These are phyloP conservation scores for Cyclura pinguis DNA, from an alignment of 2,797 vertebrate species.

Conservation along the genomic window DNA sequence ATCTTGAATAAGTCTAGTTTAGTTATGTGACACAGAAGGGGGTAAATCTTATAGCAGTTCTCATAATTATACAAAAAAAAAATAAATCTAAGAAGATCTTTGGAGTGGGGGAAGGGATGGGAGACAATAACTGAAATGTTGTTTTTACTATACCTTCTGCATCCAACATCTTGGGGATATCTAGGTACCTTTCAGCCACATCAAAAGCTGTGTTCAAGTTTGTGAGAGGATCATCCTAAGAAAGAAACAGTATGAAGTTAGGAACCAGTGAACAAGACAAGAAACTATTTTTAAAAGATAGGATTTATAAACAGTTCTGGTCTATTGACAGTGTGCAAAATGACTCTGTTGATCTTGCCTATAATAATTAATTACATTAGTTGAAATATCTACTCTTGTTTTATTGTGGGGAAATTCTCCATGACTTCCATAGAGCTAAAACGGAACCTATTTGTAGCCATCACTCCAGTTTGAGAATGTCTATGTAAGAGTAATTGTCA, in stretches of 20 bases:
- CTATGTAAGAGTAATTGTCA: background rate
- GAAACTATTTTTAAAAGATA: background rate
- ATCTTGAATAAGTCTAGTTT: background rate
- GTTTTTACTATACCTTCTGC: constrained; percentile 88
- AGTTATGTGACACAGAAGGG: background rate
- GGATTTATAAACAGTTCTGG: background rate
- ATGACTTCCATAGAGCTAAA: background rate
- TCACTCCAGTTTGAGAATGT: background rate
- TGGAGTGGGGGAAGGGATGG: background rate
- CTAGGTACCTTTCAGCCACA: constrained; percentile 93
- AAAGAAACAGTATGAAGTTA: constrained; percentile 43
- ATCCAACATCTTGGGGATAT: constrained; percentile 98
- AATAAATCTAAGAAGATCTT: constrained; percentile 45
- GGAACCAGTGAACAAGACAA: background rate
- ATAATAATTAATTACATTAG: background rate
- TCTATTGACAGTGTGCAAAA: background rate
- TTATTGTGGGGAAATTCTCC: background rate
- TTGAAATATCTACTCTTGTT: background rate
- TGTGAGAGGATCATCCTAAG: constrained; percentile 93
- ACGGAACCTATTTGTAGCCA: background rate
- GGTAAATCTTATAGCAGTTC: constrained; percentile 19
- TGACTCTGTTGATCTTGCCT: background rate
- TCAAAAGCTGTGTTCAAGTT: constrained; percentile 96
- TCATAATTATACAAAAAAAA: constrained; percentile 38
- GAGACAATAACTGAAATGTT: constrained; percentile 1